phyloP scores from a whole-genome alignment of 1,140 invertebrate genomes.

The Laupala kohalensis region DNA sequence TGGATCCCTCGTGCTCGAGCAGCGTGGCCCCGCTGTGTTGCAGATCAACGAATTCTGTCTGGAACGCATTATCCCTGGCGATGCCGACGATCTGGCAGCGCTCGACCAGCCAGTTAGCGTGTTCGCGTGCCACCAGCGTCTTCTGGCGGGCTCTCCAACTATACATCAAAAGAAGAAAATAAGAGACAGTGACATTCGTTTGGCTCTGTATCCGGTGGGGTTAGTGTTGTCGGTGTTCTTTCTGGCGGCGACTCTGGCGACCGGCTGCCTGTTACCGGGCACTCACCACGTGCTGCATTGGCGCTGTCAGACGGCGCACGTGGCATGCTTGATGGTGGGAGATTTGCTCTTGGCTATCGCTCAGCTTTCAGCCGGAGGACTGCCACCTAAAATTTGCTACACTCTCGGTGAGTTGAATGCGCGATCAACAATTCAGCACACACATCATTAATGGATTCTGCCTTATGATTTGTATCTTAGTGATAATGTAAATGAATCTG shows the following conservation, averaged over 20 bases:
- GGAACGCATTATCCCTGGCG: no score
- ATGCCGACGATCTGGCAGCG: no score
- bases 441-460: no score
- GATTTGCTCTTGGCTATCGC: constrained; percentile 60
- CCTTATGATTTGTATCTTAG: no score
- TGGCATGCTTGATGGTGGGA: constrained; percentile 61
- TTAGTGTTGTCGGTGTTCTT: constrained; percentile 63
- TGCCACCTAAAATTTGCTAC: constrained; percentile 41
- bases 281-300: constrained; percentile 72
- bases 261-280: constrained; percentile 58
- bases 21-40: no score
- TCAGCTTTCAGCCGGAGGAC: constrained; percentile 43
- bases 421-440: no score
- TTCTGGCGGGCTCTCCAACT: not conserved
- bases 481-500: no score
- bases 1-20: no score
- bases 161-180: not conserved
- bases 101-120: constrained; percentile 36
- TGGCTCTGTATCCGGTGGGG: constrained; percentile 56
- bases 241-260: constrained; percentile 57
- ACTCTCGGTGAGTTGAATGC: constrained; percentile 50
- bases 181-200: constrained; percentile 33
- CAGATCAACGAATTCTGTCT: no score
- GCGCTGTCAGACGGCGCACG: constrained; percentile 71
- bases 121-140: constrained; percentile 37